phyloP scores from a whole-genome alignment of 2,113 vertebrate genomes.

The Macaca fascicularis region T2T-MFA8v1.1 NC_088395.1:135720501-135721000 shows the following conservation, averaged over 20 bases:
- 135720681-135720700: slow-evolving; percentile 78
- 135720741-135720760: slow-evolving; percentile 66
- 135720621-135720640: slow-evolving; percentile 71
- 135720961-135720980: slow-evolving; percentile 55
- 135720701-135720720: slow-evolving; percentile 72
- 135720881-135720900: slow-evolving; percentile 60
- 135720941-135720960: slow-evolving; percentile 49
- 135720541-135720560: slow-evolving; percentile 72
- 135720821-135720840: slow-evolving; percentile 61
- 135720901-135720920: slow-evolving; percentile 50
- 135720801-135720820: slow-evolving; percentile 37
- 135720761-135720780: slow-evolving; percentile 63
- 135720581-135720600: slow-evolving; percentile 60
- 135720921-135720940: slow-evolving; percentile 50
- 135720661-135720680: slow-evolving; percentile 73
- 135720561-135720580: slow-evolving; percentile 66
- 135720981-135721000: slow-evolving; percentile 69
- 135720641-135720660: slow-evolving; percentile 72
- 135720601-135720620: slow-evolving; percentile 52
- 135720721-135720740: slow-evolving; percentile 70
- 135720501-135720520: slow-evolving; percentile 77
- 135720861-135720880: slow-evolving; percentile 55
- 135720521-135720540: slow-evolving; percentile 69
- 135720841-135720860: slow-evolving; percentile 57
- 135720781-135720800: slow-evolving; percentile 53